Base-by-base conservation (phyloP, 2,797 vertebrate genomes). In the Pseudomugil tenellus region DNA sequence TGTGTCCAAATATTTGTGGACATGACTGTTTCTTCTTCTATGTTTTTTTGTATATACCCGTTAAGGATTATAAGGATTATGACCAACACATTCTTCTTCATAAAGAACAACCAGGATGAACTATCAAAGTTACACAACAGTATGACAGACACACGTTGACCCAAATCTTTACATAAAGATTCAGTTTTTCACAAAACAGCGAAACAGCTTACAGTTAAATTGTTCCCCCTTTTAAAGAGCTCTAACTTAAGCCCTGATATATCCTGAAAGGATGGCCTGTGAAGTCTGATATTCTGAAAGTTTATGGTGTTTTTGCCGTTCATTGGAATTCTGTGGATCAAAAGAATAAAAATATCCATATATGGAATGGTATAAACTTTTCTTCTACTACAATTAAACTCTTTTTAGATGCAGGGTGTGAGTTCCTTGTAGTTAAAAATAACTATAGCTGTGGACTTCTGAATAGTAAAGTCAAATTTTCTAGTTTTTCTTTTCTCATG, bases 401-500 rank as follows among this genome's bases (percentile, higher is more conserved):
- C 8, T 48, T 51, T 37, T 55, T 61, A 31, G 39, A 61, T 43
- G 25, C 34, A 52, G 34, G 64, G 59, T 43, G 25, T 5, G 43
- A 72, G 60, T 51, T 31, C 51, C 66, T 68, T 63, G 26, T 14
- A 19, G 17, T 58, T 66, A 64, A 60, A 73, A 84, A 74, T 76
- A 43, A 19, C 14, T 28, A 2, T 14, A 85, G 49, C 25, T 35
- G 6, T 46, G 62, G 31, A 53, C 21, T 49, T 65, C 58, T 72
- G 41, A n/a, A 31, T 41, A 70, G 34, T 41, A 61, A 31, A 57
- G 59, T 43, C 53, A 70, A 1, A 41, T 41, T 41, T 19, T 39
- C 37, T 23, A 21, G 5, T 16, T 26, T 26, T 63, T 51, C 64
- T 66, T 71, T 63, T 53, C 35, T 62, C 37, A 65, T 72, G 72